A percentile compares a stretch with the other conserved stretches of the same genome.
Conservation (phyloP, 2,888 invertebrate genomes). For the Hirtodrosophila trivittata region DNA sequence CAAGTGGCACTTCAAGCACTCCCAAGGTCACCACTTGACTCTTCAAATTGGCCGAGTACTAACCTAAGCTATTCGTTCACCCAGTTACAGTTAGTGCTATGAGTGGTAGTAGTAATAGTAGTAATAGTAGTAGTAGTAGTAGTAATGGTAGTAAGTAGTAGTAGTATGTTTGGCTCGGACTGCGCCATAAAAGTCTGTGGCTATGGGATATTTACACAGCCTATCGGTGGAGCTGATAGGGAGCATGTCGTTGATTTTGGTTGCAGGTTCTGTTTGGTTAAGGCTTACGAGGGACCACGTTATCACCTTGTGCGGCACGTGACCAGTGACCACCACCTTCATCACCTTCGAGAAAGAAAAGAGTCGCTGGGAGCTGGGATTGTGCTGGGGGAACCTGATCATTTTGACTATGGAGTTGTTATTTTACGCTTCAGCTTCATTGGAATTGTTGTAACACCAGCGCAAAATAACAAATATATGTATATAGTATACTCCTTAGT, state of each 20-base stretch:
- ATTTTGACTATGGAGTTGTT: constrained; percentile 42
- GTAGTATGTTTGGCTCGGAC: constrained; percentile 6
- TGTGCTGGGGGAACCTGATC: constrained; percentile 36
- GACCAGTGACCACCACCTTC: constrained; percentile 28
- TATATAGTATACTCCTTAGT: constrained; percentile 13
- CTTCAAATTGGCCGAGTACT: constrained; percentile 36
- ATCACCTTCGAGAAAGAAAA: constrained; percentile 11
- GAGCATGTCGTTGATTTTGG: constrained; percentile 15
- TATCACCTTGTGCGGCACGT: constrained; percentile 61
- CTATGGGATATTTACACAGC: constrained; percentile 45
- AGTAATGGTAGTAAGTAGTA: too few relatives aligned
- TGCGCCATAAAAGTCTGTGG: constrained; percentile 38
- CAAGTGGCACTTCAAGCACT: constrained; percentile 62
- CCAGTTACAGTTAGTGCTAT: constrained; percentile 37
- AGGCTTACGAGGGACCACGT: constrained; percentile 16
- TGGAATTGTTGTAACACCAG: constrained; percentile 33
- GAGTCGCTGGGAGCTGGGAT: background rate
- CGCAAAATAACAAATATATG: constrained; percentile 14
- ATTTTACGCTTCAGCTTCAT: constrained; percentile 33
- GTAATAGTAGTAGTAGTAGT: too few relatives aligned
- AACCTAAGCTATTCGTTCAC: constrained; percentile 57
- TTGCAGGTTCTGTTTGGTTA: constrained; percentile 13
- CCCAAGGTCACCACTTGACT: constrained; percentile 36
- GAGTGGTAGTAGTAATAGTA: background rate
- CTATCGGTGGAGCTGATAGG: constrained; percentile 46